These are phyloP conservation scores for Dendrolimus kikuchii DNA, from an alignment of 1,140 invertebrate genomes.

Conservation along the genomic window DNA sequence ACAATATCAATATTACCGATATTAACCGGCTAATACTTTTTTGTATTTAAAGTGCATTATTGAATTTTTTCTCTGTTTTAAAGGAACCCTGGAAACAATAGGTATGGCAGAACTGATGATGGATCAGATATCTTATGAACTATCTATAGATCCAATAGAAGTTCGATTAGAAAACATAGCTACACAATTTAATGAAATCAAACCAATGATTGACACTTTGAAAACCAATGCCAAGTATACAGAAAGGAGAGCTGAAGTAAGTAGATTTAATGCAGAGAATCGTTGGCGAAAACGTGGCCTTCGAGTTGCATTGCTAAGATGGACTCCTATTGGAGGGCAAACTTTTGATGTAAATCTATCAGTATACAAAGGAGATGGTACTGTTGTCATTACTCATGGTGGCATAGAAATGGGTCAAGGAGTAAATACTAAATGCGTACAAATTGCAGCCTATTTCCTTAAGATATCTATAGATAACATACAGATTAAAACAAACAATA, in stretches of 20 bases:
- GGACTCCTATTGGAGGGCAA: slow-evolving; percentile 47
- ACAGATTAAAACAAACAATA: slow-evolving; percentile 77
- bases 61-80: slow-evolving; percentile 15
- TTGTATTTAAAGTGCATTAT: not conserved
- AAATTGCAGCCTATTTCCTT: slow-evolving; percentile 80
- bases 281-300: slow-evolving; percentile 84
- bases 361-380: slow-evolving; percentile 83
- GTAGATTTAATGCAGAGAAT: slow-evolving; percentile 78
- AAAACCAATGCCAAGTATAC: slow-evolving; percentile 22
- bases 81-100: slow-evolving; percentile 78
- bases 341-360: slow-evolving; percentile 75
- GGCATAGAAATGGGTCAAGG: slow-evolving; percentile 91
- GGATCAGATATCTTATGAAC: slow-evolving; percentile 82
- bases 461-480: slow-evolving; percentile 79
- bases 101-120: slow-evolving; percentile 84
- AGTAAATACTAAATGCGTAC: slow-evolving; percentile 81
- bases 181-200: slow-evolving; percentile 37
- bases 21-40: not conserved
- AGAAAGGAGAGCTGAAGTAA: slow-evolving; percentile 61
- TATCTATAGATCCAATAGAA: slow-evolving; percentile 79
- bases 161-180: slow-evolving; percentile 78
- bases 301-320: slow-evolving; percentile 76
- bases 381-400: slow-evolving; percentile 81
- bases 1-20: no score
- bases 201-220: slow-evolving; percentile 9